Percentiles rank a stretch among this genome's conserved stretches.
Conservation (phyloP, 2,888 invertebrate genomes). For the Norana najaformis region DNA sequence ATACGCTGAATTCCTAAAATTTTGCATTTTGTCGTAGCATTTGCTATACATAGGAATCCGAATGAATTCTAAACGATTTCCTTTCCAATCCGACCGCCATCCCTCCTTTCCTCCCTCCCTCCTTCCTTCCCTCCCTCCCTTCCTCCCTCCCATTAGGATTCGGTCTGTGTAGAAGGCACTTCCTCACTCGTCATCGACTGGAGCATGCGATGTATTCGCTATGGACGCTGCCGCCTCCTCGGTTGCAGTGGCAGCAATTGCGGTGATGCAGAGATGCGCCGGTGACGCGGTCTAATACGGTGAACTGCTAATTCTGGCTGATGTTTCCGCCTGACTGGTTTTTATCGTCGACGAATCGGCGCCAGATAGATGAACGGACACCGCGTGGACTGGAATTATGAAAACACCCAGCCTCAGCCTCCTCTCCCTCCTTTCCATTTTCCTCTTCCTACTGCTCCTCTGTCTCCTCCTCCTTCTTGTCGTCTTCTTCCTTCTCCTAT, state of each 20-base stretch:
- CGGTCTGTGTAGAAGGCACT: neutral
- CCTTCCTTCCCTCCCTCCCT: neutral
- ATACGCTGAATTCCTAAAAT: neutral
- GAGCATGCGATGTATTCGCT: neutral
- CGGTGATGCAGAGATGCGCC: neutral
- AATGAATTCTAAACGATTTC: neutral
- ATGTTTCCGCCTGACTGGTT: neutral
- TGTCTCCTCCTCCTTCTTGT: neutral
- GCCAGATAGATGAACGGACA: neutral
- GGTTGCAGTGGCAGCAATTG: neutral
- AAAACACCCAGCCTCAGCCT: neutral
- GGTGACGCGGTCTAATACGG: neutral
- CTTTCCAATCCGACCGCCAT: neutral
- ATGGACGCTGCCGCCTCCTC: neutral
- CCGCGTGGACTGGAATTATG: neutral
- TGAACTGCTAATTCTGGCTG: neutral
- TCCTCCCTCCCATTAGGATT: neutral
- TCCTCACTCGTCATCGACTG: neutral
- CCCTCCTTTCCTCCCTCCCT: neutral
- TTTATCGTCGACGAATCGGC: conserved; percentile 13
- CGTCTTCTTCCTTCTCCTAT: neutral
- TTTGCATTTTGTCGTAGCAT: too few relatives aligned
- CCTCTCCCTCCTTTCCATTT: neutral
- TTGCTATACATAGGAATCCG: too few relatives aligned
- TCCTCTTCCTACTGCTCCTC: neutral